These are phyloP conservation scores for Hemithea aestivaria DNA, from an alignment of 2,888 invertebrate genomes.

Conservation along the genomic window DNA sequence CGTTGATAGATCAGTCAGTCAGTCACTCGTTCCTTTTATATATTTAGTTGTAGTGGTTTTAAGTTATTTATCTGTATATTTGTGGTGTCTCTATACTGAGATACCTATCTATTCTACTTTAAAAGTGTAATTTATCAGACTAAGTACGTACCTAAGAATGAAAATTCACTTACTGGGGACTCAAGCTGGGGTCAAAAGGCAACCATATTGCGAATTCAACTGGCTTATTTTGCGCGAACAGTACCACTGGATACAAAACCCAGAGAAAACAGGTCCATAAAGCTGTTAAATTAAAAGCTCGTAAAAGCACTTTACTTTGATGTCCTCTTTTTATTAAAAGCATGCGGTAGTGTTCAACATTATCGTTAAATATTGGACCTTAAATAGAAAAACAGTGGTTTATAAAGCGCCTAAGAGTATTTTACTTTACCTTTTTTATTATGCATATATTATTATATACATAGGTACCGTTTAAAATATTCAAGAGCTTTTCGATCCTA, in stretches of 20 bases:
- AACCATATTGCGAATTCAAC: conserved; percentile 54
- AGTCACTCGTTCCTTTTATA: no score
- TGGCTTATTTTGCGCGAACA: conserved; percentile 38
- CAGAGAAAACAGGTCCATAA: conserved; percentile 47
- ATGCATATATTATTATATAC: no score
- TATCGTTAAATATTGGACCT: conserved; percentile 46
- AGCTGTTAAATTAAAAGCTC: conserved; percentile 37
- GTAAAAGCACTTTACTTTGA: conserved; percentile 34
- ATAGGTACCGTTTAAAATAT: conserved; percentile 42
- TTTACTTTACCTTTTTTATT: no score
- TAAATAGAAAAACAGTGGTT: no score
- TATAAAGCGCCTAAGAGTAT: no score
- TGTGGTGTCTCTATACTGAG: no score
- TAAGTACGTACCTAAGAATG: no score
- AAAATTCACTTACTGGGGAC: conserved; percentile 51
- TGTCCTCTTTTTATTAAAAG: conserved; percentile 33
- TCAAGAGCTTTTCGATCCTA: conserved; percentile 40
- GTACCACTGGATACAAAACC: conserved; percentile 42
- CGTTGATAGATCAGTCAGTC: no score
- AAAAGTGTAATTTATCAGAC: no score
- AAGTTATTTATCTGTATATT: no score
- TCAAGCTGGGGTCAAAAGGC: conserved; percentile 44
- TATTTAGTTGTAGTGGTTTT: no score
- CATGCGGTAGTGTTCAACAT: conserved; percentile 32
- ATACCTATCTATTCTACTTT: no score